Conservation (phyloP, 1,140 invertebrate species). For the Harlomillsia oculata region DNA sequence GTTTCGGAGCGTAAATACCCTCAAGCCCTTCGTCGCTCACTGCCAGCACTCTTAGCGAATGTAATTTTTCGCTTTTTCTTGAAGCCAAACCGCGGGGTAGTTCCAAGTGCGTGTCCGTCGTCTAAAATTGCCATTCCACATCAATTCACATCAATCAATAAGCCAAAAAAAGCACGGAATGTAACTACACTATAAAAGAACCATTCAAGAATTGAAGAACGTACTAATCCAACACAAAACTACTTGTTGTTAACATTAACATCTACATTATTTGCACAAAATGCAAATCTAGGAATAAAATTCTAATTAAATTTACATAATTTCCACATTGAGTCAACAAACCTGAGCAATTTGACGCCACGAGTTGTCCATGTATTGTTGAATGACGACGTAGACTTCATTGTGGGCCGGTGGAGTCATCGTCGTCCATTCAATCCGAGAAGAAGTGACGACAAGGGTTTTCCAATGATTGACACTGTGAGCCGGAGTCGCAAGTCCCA, state of each 20-base stretch:
- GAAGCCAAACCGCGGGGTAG: slow-evolving; percentile 15
- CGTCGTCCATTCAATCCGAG: slow-evolving; percentile 21
- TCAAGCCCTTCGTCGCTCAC: slow-evolving; percentile 55
- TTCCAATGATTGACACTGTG: too few relatives aligned
- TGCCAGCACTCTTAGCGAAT: slow-evolving; percentile 51
- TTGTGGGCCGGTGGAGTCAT: slow-evolving; percentile 4
- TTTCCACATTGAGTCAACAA: slow-evolving; percentile 6
- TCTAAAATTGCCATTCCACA: too few relatives aligned
- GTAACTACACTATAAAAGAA: too few relatives aligned
- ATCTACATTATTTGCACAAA: too few relatives aligned
- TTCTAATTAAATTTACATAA: too few relatives aligned
- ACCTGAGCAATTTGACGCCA: slow-evolving; percentile 52
- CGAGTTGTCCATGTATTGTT: slow-evolving; percentile 45
- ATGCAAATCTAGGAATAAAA: too few relatives aligned
- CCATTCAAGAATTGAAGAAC: too few relatives aligned
- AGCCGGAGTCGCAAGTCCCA: slow-evolving; percentile 55
- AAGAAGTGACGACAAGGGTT: slow-evolving; percentile 43
- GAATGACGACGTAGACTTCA: slow-evolving; percentile 59
- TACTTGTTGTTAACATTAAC: too few relatives aligned
- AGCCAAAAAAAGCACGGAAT: too few relatives aligned
- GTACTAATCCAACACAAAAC: too few relatives aligned
- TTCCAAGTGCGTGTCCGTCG: slow-evolving; percentile 25
- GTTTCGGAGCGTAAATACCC: slow-evolving; percentile 47
- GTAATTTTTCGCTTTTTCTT: slow-evolving; percentile 15
- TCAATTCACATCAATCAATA: too few relatives aligned